phyloP scores from a whole-genome alignment of 2,888 invertebrate genomes.

The Diaphora mendica region DNA sequence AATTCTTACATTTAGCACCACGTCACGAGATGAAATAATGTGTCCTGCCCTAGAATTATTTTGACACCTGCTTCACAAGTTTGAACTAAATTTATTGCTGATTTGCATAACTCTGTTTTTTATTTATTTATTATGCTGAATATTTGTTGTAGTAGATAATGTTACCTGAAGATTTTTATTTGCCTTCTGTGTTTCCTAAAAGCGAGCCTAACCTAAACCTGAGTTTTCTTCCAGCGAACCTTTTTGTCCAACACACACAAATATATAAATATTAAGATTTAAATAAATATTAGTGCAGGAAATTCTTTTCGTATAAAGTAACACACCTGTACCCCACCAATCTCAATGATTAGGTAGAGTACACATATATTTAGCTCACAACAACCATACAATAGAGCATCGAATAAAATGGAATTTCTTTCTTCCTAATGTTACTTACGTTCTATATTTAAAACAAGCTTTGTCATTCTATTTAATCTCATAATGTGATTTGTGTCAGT shows the following conservation, averaged over 20 bases:
- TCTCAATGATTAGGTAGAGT: not conserved
- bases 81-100: conserved; percentile 39
- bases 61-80: conserved; percentile 62
- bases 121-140: conserved; percentile 1
- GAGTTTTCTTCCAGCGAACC: no score
- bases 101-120: conserved; percentile 17
- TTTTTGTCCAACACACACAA: not conserved
- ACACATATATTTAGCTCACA: not conserved
- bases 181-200: not conserved
- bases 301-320: not conserved
- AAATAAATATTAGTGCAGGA: not conserved
- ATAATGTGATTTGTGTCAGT: conserved; percentile 49
- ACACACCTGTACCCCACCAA: not conserved
- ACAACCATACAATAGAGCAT: not conserved
- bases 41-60: conserved; percentile 66
- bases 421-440: not conserved
- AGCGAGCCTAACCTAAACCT: no score
- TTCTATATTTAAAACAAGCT: conserved; percentile 27
- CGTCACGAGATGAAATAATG: conserved; percentile 62
- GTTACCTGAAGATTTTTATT: not conserved
- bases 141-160: not conserved
- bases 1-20: conserved; percentile 71
- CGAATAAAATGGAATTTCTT: not conserved
- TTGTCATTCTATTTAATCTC: conserved; percentile 37
- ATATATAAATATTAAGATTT: not conserved